Evolutionary conservation across 1,140 invertebrate genomes (phyloP), one percentile per base, ranked within the genome.

Genomic region (Stegodyphus mimosarum): DNA sequence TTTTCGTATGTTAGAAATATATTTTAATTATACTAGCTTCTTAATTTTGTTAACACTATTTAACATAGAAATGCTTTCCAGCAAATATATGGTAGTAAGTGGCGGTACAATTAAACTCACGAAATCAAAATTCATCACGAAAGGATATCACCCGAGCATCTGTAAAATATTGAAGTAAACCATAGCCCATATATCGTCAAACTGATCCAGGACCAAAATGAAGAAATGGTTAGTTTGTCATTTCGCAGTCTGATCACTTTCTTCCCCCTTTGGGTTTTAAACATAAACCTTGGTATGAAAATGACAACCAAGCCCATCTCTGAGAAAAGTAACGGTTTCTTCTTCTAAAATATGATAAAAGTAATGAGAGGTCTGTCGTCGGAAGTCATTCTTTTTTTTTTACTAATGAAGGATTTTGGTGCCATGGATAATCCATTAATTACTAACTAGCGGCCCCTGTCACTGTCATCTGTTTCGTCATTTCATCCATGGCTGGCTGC

Each of bases 371-470:
- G 6, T 53, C 66, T 80, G 66, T 80, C 77, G 17, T 49, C 67
- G 50, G 52, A 52, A 80, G 66, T 71, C 77, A 71, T 17, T 66
- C 67, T n/a, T 18, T 17, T 49, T n/a, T 17, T 51, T 15, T 52
- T 66, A 15, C 64, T 80, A 80, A 80, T 80, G 77, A 80, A 80
- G 77, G 77, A 80, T 80, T 51, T 76, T 60, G 77, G 52, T 80
- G 77, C 77, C 77, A 80, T 80, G 66, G 77, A 80, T 80, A 80
- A 80, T 80, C 77, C 77, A 80, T 80, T 80, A 80, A 80, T 80
- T 80, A 80, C 77, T 63, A 71, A 80, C 67, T 80, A 80, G 77
- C 77, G 67, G 66, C 77, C 64, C 18, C 77, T 80, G 77, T 80
- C 77, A 71, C 18, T 80, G 77, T 80, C 77, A 80, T 71, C 77